Evolutionary conservation across 2,797 vertebrate genomes (phyloP).

Genomic region (Enteromius afrohamiltoni): DNA sequence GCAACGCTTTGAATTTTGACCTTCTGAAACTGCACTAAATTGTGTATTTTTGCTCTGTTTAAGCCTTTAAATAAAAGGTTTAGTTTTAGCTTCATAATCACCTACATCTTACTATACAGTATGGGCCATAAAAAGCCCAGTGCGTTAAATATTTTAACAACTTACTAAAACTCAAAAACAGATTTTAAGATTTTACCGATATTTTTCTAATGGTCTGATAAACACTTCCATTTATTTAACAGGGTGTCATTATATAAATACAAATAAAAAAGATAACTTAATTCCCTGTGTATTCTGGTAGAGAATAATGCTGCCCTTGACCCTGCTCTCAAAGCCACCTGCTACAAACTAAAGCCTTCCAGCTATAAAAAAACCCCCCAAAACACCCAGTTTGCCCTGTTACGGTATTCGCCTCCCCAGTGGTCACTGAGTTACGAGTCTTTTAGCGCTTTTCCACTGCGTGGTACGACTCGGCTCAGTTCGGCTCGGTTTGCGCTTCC

Average conservation of each 20-base stretch:
- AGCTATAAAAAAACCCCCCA: background rate
- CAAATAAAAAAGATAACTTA: too few species aligned
- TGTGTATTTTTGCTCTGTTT: background rate
- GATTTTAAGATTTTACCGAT: background rate
- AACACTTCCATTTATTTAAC: background rate
- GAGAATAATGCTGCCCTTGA: background rate
- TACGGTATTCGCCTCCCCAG: background rate
- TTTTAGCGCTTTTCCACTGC: too few species aligned
- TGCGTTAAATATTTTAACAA: background rate
- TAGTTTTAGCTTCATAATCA: background rate
- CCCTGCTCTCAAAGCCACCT: background rate
- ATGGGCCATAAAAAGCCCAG: background rate
- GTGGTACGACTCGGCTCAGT: too few species aligned
- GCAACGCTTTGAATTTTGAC: background rate
- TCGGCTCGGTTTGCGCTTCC: too few species aligned
- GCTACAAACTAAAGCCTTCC: conserved; percentile 15
- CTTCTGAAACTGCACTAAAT: background rate
- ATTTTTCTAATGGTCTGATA: background rate
- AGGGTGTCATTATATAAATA: background rate
- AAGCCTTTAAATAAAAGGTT: background rate
- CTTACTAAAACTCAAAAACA: too few species aligned
- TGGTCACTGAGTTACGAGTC: conserved; percentile 17
- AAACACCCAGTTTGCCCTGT: conserved; percentile 4
- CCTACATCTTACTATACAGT: background rate
- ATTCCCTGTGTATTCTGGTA: background rate